Evolutionary conservation across 2,888 invertebrate genomes (phyloP).

Genomic region (Watsonalla binaria): DNA sequence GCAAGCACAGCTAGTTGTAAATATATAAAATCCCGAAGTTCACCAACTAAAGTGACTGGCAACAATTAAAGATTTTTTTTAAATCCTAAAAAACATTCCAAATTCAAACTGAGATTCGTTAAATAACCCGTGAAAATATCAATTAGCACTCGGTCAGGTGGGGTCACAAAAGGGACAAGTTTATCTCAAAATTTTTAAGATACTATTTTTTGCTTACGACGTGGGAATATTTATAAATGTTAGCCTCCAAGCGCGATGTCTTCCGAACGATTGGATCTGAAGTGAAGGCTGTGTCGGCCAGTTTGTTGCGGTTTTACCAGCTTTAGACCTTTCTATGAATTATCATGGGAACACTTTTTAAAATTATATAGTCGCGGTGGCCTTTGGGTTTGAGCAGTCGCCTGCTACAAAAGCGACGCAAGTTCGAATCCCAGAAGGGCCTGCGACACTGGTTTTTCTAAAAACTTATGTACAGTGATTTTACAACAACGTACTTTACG

Average conservation of each 20-base stretch:
- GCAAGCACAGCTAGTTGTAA: too few species aligned
- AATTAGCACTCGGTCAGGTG: conserved; percentile 20
- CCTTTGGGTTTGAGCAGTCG: too few species aligned
- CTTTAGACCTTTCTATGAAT: not conserved
- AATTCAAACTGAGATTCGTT: not conserved
- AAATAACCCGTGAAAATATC: conserved; percentile 27
- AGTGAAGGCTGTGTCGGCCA: conserved; percentile 8
- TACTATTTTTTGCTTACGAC: conserved; percentile 4
- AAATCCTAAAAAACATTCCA: not conserved
- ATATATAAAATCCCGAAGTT: too few species aligned
- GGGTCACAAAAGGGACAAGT: conserved; percentile 7
- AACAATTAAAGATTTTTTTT: not conserved
- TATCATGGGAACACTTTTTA: not conserved
- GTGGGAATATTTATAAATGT: conserved; percentile 16
- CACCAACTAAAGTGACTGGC: too few species aligned
- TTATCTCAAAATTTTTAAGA: not conserved
- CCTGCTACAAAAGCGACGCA: too few species aligned
- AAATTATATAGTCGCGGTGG: too few species aligned
- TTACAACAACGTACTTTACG: too few species aligned
- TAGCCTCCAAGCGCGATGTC: conserved; percentile 2
- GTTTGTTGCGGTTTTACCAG: conserved; percentile 15
- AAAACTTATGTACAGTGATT: too few species aligned
- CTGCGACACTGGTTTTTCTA: too few species aligned
- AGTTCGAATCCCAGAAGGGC: too few species aligned
- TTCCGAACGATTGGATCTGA: conserved; percentile 17